Conservation (phyloP, 2,113 vertebrate species). For the Scomber japonicus region DNA sequence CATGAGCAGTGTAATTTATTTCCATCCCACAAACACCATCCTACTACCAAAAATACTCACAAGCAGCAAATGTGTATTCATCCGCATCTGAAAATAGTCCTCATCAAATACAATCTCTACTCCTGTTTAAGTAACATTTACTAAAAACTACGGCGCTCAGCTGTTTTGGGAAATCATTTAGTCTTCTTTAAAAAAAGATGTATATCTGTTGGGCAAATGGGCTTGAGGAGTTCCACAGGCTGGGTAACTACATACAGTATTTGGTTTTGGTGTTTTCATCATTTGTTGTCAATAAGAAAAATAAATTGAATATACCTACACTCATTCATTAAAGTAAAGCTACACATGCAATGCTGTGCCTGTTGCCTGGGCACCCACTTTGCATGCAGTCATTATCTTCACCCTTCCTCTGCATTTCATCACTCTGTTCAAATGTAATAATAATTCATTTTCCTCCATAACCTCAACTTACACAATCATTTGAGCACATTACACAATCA, state of each 20-base stretch:
- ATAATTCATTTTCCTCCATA: background rate
- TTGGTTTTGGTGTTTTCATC: too few species aligned
- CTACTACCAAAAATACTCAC: background rate
- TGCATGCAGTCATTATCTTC: conserved; percentile 50
- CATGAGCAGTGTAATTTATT: background rate
- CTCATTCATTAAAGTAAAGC: background rate
- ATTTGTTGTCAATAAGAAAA: too few species aligned
- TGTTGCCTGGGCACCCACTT: conserved; percentile 15
- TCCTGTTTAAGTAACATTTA: background rate
- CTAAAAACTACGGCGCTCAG: background rate
- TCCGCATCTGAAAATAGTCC: background rate
- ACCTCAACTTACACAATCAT: background rate
- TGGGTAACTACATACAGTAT: too few species aligned
- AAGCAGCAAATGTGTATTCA: background rate
- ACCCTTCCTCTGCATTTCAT: conserved; percentile 15
- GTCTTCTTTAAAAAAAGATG: background rate
- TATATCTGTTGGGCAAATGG: background rate
- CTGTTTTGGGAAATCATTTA: too few species aligned
- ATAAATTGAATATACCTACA: too few species aligned
- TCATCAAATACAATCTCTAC: background rate
- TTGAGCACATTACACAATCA: background rate
- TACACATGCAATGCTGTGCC: background rate
- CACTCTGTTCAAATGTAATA: background rate
- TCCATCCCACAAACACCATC: background rate
- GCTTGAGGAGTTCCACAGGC: too few species aligned